Evolutionary conservation across 2,797 vertebrate genomes (phyloP).

Genomic region (Acanthurus leucopareius): DNA sequence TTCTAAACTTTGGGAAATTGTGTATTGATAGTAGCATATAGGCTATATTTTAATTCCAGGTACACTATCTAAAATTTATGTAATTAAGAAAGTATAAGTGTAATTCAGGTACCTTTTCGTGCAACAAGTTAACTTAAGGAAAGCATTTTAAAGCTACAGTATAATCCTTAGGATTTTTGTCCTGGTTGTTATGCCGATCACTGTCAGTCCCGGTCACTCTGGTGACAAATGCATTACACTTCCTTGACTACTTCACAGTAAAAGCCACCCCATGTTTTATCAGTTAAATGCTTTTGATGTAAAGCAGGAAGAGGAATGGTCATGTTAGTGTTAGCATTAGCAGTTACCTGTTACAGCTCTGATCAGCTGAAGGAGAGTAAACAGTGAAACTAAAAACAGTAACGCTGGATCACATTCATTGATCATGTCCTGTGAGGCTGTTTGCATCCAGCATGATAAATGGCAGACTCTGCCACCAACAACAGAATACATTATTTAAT

Average conservation of each 20-base stretch:
- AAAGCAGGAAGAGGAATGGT: background rate
- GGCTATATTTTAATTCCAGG: constrained; percentile 77
- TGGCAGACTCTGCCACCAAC: background rate
- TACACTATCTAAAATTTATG: constrained; percentile 71
- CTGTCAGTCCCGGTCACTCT: background rate
- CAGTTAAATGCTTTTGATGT: background rate
- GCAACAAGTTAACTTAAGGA: constrained; percentile 44
- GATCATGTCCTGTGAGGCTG: too few relatives aligned
- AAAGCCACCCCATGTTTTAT: background rate
- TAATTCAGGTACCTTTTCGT: constrained; percentile 74
- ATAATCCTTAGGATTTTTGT: constrained; percentile 27
- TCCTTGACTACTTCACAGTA: constrained; percentile 9
- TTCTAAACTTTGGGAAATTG: constrained; percentile 68
- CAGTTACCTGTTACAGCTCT: too few relatives aligned
- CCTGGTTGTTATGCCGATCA: background rate
- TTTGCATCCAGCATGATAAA: background rate
- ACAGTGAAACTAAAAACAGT: background rate
- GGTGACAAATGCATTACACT: background rate
- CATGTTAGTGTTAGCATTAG: background rate
- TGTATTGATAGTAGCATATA: constrained; percentile 74
- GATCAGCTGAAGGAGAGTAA: background rate
- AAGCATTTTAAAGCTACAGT: constrained; percentile 2
- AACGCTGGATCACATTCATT: background rate
- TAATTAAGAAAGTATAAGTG: constrained; percentile 62
- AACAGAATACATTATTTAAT: background rate